A percentile compares a stretch with the other conserved stretches of the same genome.
Conservation (phyloP, 1,140 invertebrate genomes). For the Caenorhabditis elegans region DNA sequence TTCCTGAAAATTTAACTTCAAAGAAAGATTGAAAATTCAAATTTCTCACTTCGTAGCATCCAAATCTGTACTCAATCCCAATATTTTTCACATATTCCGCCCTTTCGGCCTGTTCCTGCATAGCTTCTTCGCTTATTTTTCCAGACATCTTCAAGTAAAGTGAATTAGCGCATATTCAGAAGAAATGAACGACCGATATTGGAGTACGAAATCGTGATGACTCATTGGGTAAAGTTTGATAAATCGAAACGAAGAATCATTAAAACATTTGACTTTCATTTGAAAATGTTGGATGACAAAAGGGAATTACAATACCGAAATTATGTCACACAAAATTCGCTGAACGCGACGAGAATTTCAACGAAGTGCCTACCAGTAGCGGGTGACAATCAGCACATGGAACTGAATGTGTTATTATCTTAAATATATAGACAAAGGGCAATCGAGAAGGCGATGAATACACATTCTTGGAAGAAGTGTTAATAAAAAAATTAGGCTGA, state of each 20-base stretch:
- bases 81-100: constrained; percentile 64
- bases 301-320: background rate
- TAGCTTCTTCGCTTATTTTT: constrained; percentile 46
- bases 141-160: background rate
- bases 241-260: background rate
- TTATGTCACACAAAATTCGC: background rate
- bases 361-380: constrained; percentile 4
- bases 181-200: too few species aligned
- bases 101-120: constrained; percentile 54
- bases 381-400: background rate
- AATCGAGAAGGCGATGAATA: background rate
- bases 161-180: too few species aligned
- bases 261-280: background rate
- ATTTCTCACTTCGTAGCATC: constrained; percentile 58
- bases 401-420: background rate
- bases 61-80: constrained; percentile 63
- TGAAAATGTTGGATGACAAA: background rate
- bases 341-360: background rate
- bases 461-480: background rate
- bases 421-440: constrained; percentile 2
- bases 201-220: background rate
- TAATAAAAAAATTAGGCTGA: too few species aligned
- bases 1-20: constrained; percentile 51
- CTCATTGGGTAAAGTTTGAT: too few species aligned
- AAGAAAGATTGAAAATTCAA: too few species aligned